phyloP scores from a whole-genome alignment of 2,888 invertebrate species.

The Sympetrum striolatum region DNA sequence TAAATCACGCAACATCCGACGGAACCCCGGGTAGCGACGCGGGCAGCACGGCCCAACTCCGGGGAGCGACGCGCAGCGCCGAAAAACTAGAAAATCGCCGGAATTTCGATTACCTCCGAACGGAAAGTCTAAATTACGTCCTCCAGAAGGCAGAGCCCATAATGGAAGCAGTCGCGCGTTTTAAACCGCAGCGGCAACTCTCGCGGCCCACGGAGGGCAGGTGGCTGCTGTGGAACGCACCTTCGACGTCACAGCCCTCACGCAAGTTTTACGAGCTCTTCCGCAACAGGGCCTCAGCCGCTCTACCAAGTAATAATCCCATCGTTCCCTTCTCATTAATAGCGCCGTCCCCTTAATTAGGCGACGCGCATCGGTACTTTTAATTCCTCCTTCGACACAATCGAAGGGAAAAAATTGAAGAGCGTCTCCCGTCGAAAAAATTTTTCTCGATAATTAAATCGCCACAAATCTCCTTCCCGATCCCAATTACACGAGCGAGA shows the following conservation, averaged over 20 bases:
- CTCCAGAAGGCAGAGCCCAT: neutral
- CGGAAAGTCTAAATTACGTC: neutral
- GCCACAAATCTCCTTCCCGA: neutral
- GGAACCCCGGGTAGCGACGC: neutral
- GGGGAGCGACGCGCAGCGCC: neutral
- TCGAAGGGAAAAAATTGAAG: too few species aligned
- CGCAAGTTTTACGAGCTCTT: neutral
- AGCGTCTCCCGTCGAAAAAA: too few species aligned
- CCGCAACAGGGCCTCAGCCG: neutral
- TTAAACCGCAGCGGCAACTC: neutral
- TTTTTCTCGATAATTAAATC: neutral
- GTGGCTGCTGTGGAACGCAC: neutral
- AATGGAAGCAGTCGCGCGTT: constrained; percentile 23
- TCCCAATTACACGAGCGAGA: neutral
- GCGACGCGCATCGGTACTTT: constrained; percentile 5
- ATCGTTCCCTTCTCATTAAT: constrained; percentile 7
- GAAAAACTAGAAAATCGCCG: neutral
- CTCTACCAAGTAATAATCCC: constrained; percentile 13
- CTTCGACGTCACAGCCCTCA: neutral
- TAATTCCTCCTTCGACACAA: neutral
- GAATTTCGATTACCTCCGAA: neutral
- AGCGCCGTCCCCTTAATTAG: constrained; percentile 5
- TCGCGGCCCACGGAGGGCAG: neutral
- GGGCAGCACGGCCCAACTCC: neutral
- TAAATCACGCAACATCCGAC: neutral